Base-by-base conservation (phyloP, 2,797 vertebrate genomes). In the Muscicapa comitata region DNA sequence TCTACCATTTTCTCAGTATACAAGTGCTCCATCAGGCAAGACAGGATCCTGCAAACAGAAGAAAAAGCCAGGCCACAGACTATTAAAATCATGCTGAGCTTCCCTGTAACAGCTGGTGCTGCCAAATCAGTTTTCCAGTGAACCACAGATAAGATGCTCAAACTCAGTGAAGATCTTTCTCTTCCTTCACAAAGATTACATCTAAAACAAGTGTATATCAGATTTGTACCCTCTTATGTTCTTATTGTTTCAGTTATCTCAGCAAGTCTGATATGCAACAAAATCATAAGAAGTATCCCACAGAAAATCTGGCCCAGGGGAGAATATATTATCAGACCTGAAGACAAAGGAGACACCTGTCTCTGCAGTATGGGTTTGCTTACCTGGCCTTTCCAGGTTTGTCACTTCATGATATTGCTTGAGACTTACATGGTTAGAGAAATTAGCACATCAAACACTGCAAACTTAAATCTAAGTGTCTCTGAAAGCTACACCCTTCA, bases 1-100 rank as follows among this genome's bases (percentile, higher is more conserved):
- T 99, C 99, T 35, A 99, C 99, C 99, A 99, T 99, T 98, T 99
- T 99, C 93, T 99, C 99, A 0, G 99, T 99, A 96, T 99, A 99
- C 50, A 99, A 98, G 85, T 99, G 99, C 87, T 99, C 99, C 99
- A 99, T 99, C 54, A 99, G 98, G 95, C 99, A 99, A 0, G 99
- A 99, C 55, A 99, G 98, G 94, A 99, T 99, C 99, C 99, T 99
- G 91, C 33, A 76, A 75, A 92, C 5, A 62, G 33, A 73, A 59
- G 37, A 65, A 86, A 61, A 31, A 42, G 63, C n/a, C n/a, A 89
- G 23, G 62, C 35, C 58, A 79, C 10, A 72, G 42, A 35, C 21
- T 12, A 13, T 31, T 61, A 48, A 3, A 35, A 63, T 29, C 13
- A 16, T 6, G 13, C 17, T 29, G 54, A 81, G 48, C n/a, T 62